Evolutionary conservation across 2,113 vertebrate species (phyloP).

Genomic region (Gracilinanus agilis): DNA sequence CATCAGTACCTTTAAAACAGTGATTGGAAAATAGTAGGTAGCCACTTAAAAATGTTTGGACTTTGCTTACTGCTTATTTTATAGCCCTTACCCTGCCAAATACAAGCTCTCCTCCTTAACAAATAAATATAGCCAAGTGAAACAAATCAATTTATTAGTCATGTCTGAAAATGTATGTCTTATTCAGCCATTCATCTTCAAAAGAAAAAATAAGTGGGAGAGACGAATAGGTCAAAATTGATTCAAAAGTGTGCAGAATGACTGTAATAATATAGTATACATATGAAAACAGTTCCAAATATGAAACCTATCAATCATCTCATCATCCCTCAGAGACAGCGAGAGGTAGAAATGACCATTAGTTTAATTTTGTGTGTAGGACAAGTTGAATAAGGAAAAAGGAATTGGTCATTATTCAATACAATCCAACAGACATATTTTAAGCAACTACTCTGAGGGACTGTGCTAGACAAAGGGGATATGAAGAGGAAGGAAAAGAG

Average conservation of each 20-base stretch:
- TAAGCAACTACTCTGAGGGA: background rate
- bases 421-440: background rate
- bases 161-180: too few relatives aligned
- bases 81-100: too few relatives aligned
- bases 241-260: background rate
- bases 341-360: background rate
- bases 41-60: too few relatives aligned
- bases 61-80: too few relatives aligned
- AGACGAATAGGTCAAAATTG: background rate
- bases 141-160: too few relatives aligned
- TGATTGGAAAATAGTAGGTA: too few relatives aligned
- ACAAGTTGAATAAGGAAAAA: background rate
- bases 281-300: background rate
- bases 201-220: conserved; percentile 32
- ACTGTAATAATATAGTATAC: conserved; percentile 1
- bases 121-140: too few relatives aligned
- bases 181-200: background rate
- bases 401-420: background rate
- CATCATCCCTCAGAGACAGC: background rate
- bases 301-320: background rate
- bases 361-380: conserved; percentile 1
- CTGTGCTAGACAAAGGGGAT: background rate
- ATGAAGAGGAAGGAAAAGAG: background rate
- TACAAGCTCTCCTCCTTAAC: too few relatives aligned
- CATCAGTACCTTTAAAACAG: too few relatives aligned